These are phyloP conservation scores for Istiophorus platypterus DNA, from an alignment of 2,113 vertebrate genomes.

Conservation along the genomic window DNA sequence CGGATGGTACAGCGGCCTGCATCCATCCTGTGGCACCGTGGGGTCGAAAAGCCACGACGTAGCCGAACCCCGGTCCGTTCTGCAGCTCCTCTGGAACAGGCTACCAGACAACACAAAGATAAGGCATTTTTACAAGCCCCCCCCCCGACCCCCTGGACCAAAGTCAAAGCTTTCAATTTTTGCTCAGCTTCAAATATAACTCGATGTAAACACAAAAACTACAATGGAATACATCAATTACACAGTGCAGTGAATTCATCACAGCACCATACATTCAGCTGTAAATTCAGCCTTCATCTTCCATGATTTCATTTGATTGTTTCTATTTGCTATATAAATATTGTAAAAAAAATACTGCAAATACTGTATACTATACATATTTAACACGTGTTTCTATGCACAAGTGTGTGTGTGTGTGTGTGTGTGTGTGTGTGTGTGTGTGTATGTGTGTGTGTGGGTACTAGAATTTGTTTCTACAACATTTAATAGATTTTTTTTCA, in stretches of 20 bases:
- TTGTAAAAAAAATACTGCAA: too few relatives aligned
- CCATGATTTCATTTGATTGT: too few relatives aligned
- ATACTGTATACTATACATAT: too few relatives aligned
- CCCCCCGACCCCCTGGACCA: background rate
- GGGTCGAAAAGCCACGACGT: conserved; percentile 96
- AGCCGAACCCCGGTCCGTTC: conserved; percentile 96
- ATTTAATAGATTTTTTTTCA: too few relatives aligned
- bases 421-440: too few relatives aligned
- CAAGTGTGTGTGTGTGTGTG: too few relatives aligned
- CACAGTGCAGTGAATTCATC: conserved; percentile 49
- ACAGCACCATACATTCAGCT: conserved; percentile 34
- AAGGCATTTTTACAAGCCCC: background rate
- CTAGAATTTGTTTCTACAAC: too few relatives aligned
- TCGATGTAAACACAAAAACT: conserved; percentile 21
- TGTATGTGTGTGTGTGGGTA: too few relatives aligned
- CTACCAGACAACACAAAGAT: conserved; percentile 73
- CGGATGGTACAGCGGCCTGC: conserved; percentile 94
- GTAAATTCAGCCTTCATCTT: too few relatives aligned
- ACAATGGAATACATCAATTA: conserved; percentile 44
- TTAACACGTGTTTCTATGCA: too few relatives aligned
- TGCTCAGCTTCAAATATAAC: conserved; percentile 25
- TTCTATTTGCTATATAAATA: too few relatives aligned
- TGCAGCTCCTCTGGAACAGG: conserved; percentile 97
- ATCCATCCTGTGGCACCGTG: conserved; percentile 93
- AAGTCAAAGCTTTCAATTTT: conserved; percentile 5